A percentile compares a stretch with the other conserved stretches of the same genome.
Evolutionary conservation across 2,113 vertebrate genomes (phyloP).

Genomic region (Lutjanus erythropterus): DNA sequence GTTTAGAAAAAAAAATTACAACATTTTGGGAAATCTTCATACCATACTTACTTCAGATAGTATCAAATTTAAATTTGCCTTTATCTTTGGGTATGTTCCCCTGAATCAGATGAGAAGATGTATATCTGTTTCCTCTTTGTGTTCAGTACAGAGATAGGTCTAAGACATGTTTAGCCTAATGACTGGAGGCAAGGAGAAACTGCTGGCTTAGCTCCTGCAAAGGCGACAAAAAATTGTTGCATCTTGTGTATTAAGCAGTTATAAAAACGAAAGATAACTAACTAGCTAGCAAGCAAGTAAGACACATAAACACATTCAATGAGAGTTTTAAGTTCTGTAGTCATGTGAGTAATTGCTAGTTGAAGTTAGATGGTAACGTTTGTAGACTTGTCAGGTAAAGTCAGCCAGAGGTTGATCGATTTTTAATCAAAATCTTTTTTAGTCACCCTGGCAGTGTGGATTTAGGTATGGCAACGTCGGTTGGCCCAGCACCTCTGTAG

Average conservation of each 20-base stretch:
- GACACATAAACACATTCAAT: neutral
- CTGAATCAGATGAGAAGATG: no score
- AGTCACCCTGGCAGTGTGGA: neutral
- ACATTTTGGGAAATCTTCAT: no score
- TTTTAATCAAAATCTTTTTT: neutral
- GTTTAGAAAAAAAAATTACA: no score
- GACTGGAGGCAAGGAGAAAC: no score
- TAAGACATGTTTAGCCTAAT: no score
- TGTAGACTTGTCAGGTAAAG: neutral
- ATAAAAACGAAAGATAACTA: neutral
- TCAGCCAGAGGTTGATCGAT: neutral
- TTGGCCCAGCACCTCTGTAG: neutral
- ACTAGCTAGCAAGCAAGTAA: neutral
- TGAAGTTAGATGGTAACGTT: neutral
- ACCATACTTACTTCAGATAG: no score
- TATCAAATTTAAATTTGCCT: no score
- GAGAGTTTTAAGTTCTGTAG: neutral
- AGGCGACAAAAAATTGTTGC: neutral
- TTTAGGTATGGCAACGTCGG: neutral
- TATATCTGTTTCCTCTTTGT: neutral
- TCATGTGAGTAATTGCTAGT: neutral
- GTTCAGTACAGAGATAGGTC: no score
- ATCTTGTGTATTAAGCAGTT: neutral
- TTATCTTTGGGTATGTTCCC: no score
- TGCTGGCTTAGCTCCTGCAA: neutral